Conservation (phyloP, 2,797 vertebrate genomes). For the Parauchenoglanis ngamensis region DNA sequence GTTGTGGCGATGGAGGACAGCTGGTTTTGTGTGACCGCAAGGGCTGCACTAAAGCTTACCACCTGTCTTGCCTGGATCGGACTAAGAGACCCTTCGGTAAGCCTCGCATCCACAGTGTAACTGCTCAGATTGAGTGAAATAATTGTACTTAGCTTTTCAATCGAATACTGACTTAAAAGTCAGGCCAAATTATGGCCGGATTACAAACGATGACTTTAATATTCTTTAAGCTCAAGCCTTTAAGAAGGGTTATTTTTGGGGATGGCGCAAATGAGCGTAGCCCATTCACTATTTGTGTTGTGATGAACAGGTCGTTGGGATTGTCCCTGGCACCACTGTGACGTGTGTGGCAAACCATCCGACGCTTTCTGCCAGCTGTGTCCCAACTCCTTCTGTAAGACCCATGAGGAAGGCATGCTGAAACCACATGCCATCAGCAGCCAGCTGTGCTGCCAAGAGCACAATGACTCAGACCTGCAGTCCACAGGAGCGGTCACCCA, state of each 20-base stretch:
- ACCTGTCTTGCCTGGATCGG: conserved; percentile 91
- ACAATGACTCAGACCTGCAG: conserved; percentile 75
- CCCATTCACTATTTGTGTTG: not conserved
- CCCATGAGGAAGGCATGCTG: conserved; percentile 86
- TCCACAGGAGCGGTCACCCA: conserved; percentile 56
- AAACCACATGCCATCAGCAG: conserved; percentile 74
- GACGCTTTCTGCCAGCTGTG: conserved; percentile 92
- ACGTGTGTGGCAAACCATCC: conserved; percentile 93
- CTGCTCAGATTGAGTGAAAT: not conserved
- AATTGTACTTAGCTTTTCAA: not conserved
- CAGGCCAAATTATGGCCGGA: not conserved
- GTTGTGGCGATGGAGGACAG: conserved; percentile 93
- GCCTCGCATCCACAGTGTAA: conserved; percentile 31
- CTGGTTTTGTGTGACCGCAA: conserved; percentile 93
- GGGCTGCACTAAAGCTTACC: conserved; percentile 94
- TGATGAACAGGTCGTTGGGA: conserved; percentile 91
- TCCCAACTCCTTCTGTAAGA: conserved; percentile 97
- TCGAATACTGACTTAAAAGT: too few species aligned
- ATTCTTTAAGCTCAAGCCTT: not conserved
- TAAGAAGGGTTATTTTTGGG: not conserved
- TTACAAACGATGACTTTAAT: not conserved
- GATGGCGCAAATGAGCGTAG: not conserved
- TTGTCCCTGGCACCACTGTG: conserved; percentile 98
- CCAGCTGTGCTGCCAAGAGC: conserved; percentile 88
- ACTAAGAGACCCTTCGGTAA: conserved; percentile 95